Evolutionary conservation across 2,113 vertebrate species (phyloP), one percentile per base, ranked within the genome.

Genomic region (Centropus unirufus): DNA sequence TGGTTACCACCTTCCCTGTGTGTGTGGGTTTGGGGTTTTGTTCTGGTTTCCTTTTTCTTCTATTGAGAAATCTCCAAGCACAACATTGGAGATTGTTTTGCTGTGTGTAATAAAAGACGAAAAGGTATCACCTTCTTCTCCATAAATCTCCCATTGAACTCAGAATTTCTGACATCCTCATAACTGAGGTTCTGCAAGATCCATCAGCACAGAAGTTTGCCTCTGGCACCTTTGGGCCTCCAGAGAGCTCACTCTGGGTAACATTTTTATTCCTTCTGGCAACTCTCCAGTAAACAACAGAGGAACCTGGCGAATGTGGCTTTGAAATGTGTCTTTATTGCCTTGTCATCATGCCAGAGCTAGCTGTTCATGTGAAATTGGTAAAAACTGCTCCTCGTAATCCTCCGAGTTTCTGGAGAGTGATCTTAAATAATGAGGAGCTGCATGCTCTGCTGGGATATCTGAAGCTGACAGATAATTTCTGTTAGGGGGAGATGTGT

Each of bases 261-360:
- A 91, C 84, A 9, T 84, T 95, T 92, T 82, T 92, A 91, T 89
- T 94, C 82, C 69, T 77, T 32, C 72, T 97, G 96, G 96, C 87
- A 83, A 21, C 54, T 51, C 49, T 58, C 90, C 93, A 90, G 78
- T 0, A 14, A 85, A 74, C 78, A 90, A 63, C 55, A 82, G 87
- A 95, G 91, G 64, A 94, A 94, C 92, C 87, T 88, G 85, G 73
- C 3, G 3, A 78, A 81, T 90, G 79, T 92, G 92, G 55, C 90
- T 96, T 95, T 92, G 93, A 96, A 96, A 96, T 83, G 88, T 90
- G 90, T 87, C 83, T 95, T 97, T 95, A 96, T 97, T 89, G 95
- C 92, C 26, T 68, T 96, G 94, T 95, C 90, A 8, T 76, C 24
- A 6, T 89, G 94, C 94, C 95, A 96, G 94, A 84, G 79, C 5